phyloP scores from a whole-genome alignment of 2,113 vertebrate species.

The Oxygymnocypris stewartii region DNA sequence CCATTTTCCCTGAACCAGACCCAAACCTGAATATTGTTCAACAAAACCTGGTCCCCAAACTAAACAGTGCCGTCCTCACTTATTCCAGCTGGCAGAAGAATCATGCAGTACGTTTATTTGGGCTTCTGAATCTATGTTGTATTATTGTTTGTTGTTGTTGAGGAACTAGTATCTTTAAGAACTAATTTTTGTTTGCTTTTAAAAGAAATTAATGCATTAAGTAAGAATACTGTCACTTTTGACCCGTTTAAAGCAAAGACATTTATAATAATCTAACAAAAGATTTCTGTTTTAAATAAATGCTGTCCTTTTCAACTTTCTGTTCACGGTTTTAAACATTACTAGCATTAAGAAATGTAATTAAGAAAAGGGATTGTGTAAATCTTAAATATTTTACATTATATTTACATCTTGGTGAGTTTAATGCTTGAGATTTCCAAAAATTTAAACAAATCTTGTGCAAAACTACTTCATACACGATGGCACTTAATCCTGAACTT shows the following conservation, averaged over 20 bases:
- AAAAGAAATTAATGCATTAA: no score
- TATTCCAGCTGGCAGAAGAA: slow-evolving; percentile 84
- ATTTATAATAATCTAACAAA: not conserved
- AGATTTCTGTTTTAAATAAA: not conserved
- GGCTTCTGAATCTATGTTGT: not conserved
- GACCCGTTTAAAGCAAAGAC: no score
- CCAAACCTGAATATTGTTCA: slow-evolving; percentile 78
- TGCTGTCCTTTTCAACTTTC: not conserved
- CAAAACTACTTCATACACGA: not conserved
- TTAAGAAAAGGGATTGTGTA: no score
- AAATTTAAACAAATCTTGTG: no score
- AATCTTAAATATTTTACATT: no score
- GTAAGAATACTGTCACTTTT: no score
- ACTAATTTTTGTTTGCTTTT: not conserved
- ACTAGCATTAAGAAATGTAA: not conserved
- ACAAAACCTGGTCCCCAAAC: slow-evolving; percentile 77
- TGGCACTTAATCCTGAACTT: not conserved
- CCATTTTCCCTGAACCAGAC: slow-evolving; percentile 67
- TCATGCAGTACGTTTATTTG: slow-evolving; percentile 69
- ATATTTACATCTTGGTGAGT: no score
- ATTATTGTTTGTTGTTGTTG: not conserved
- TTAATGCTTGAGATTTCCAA: no score
- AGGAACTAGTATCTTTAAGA: not conserved
- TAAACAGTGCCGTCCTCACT: slow-evolving; percentile 76
- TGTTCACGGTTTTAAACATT: not conserved